Evolutionary conservation across 1,140 invertebrate genomes (phyloP).

Genomic region (Drosophila nigrodunni): DNA sequence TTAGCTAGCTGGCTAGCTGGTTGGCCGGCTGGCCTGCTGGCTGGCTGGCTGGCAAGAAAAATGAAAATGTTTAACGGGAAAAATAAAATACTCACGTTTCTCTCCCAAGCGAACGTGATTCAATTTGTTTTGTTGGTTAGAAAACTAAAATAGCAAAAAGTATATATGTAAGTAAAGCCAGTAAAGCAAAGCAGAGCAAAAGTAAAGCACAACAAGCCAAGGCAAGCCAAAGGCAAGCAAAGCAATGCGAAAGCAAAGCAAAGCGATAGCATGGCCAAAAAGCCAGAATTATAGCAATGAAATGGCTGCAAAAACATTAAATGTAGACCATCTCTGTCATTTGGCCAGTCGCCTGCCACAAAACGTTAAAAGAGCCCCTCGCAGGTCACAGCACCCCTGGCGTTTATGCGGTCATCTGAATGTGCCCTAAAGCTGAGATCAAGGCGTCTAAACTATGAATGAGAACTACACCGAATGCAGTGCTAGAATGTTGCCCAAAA

Average conservation of each 20-base stretch:
- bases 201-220: conserved; percentile 34
- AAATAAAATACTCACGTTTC: conserved; percentile 82
- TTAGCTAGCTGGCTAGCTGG: no score
- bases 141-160: conserved; percentile 79
- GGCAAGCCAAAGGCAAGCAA: conserved; percentile 50
- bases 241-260: conserved; percentile 44
- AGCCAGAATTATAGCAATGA: conserved; percentile 38
- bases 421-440: conserved; percentile 64
- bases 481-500: conserved; percentile 38
- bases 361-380: conserved; percentile 8
- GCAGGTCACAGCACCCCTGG: background rate
- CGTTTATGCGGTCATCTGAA: conserved; percentile 35
- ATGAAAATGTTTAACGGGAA: conserved; percentile 83
- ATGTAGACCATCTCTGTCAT: conserved; percentile 46
- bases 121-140: conserved; percentile 83
- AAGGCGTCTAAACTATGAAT: conserved; percentile 63
- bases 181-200: conserved; percentile 42
- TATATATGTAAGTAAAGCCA: conserved; percentile 66
- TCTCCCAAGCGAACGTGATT: conserved; percentile 78
- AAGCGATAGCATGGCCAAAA: conserved; percentile 40
- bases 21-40: background rate
- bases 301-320: conserved; percentile 34
- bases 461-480: conserved; percentile 51
- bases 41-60: conserved; percentile 57
- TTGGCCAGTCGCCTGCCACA: conserved; percentile 6